A percentile compares a stretch with the other conserved stretches of the same genome.
Evolutionary conservation across 2,113 vertebrate genomes (phyloP).

Genomic region (Enhydra lutris): DNA sequence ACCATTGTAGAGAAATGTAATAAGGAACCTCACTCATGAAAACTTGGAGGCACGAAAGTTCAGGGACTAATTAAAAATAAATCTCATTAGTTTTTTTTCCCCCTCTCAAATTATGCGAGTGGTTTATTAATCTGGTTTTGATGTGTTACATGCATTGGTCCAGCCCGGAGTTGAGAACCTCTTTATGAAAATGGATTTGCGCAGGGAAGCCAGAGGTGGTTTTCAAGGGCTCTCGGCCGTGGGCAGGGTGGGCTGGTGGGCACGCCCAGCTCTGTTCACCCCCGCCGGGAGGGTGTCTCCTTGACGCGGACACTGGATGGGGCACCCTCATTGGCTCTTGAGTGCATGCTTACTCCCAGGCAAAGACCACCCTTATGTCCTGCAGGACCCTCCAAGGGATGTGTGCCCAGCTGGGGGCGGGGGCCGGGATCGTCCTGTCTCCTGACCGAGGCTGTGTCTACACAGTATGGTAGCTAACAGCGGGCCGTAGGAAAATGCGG

Average conservation of each 20-base stretch:
- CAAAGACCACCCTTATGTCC: not conserved
- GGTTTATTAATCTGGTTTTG: constrained; percentile 31
- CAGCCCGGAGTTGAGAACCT: not conserved
- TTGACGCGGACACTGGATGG: rapidly evolving
- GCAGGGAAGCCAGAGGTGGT: not conserved
- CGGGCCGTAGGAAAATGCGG: not conserved
- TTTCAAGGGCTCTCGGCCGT: not conserved
- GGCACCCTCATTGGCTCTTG: rapidly evolving
- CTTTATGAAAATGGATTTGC: not conserved
- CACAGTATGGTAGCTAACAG: not conserved
- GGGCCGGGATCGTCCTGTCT: not conserved
- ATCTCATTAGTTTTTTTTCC: constrained; percentile 11
- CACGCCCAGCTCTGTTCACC: rapidly evolving
- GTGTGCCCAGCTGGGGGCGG: rapidly evolving
- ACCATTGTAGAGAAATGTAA: not conserved
- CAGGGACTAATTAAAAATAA: constrained; percentile 59
- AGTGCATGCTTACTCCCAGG: not conserved
- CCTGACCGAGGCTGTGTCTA: not conserved
- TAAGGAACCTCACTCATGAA: not conserved
- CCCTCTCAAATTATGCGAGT: not conserved
- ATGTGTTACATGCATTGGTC: not conserved
- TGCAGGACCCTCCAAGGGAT: not conserved
- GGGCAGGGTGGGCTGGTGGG: not conserved
- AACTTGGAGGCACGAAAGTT: constrained; percentile 37
- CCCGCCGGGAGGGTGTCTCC: not conserved